phyloP scores from a whole-genome alignment of 2,113 vertebrate species.

The Ovibos moschatus region DNA sequence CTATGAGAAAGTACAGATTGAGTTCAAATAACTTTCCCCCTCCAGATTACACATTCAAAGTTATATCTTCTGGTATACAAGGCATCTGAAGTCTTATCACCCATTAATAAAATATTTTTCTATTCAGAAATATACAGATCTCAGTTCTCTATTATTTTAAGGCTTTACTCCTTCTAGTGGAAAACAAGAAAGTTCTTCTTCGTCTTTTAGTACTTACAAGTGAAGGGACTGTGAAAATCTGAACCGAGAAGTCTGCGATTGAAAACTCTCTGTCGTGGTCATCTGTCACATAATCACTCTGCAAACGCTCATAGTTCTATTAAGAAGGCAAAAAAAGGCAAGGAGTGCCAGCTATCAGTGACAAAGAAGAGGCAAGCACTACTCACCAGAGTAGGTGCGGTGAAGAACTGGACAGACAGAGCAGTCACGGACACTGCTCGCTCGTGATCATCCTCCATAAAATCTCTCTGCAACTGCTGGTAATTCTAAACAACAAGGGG shows the following conservation, averaged over 20 bases:
- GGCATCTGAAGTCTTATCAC: neutral
- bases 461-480: conserved; percentile 99
- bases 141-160: conserved; percentile 39
- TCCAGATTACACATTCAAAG: neutral
- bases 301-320: conserved; percentile 97
- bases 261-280: conserved; percentile 98
- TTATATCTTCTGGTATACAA: neutral
- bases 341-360: conserved; percentile 87
- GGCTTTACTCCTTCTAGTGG: conserved; percentile 64
- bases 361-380: conserved; percentile 82
- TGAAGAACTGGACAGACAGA: conserved; percentile 99
- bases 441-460: conserved; percentile 99
- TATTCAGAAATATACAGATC: conserved; percentile 55
- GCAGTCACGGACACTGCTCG: conserved; percentile 97
- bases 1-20: neutral
- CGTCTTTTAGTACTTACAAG: conserved; percentile 92
- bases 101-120: neutral
- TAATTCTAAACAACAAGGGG: conserved; percentile 97
- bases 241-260: conserved; percentile 97
- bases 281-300: conserved; percentile 97
- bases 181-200: conserved; percentile 74
- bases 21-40: neutral
- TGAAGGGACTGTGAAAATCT: conserved; percentile 98
- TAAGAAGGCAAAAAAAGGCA: conserved; percentile 90
- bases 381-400: conserved; percentile 98